A percentile compares a stretch with the other conserved stretches of the same genome.
Evolutionary conservation across 2,888 invertebrate genomes (phyloP).

Genomic region (Cerastoderma edule): DNA sequence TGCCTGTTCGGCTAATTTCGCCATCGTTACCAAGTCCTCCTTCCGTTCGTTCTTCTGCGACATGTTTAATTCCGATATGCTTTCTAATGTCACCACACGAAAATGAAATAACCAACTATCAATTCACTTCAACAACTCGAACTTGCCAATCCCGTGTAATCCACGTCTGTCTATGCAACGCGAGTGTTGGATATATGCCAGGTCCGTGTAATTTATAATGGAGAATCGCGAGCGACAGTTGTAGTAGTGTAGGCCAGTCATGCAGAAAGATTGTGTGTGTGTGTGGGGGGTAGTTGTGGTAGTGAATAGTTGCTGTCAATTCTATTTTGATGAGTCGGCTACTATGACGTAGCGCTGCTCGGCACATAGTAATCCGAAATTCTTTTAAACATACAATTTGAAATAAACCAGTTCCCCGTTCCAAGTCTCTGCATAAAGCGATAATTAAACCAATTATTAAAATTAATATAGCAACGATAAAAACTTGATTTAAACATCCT

Average conservation of each 20-base stretch:
- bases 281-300: no score
- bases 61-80: background rate
- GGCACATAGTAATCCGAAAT: no score
- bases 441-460: no score
- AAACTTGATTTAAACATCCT: no score
- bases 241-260: constrained; percentile 18
- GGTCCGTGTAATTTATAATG: constrained; percentile 35
- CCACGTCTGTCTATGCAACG: background rate
- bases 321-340: no score
- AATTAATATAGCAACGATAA: no score
- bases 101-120: background rate
- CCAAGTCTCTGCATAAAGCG: no score
- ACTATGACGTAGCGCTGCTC: no score
- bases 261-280: constrained; percentile 15
- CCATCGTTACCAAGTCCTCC: constrained; percentile 86
- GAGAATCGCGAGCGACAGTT: constrained; percentile 20
- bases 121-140: background rate
- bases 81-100: background rate
- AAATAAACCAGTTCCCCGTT: no score
- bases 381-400: no score
- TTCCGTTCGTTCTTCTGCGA: constrained; percentile 35
- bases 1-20: constrained; percentile 99
- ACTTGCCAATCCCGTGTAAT: background rate
- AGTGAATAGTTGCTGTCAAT: constrained; percentile 25
- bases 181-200: constrained; percentile 41